Evolutionary conservation across 2,113 vertebrate genomes (phyloP).

Genomic region (Fregetta grallaria): DNA sequence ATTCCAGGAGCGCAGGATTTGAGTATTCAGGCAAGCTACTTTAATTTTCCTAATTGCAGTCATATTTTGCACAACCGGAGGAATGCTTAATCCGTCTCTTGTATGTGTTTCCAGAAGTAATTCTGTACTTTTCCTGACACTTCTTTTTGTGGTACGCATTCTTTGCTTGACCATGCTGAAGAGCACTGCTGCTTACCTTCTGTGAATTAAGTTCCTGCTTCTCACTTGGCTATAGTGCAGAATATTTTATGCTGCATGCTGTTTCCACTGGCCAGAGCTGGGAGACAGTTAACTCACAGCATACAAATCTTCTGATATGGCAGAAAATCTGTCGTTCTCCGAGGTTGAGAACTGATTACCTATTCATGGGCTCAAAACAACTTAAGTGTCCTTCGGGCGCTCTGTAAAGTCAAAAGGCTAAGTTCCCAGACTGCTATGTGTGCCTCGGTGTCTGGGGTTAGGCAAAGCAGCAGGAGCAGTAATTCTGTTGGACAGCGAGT

Average conservation of each 20-base stretch:
- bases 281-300: neutral
- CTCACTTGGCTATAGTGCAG: neutral
- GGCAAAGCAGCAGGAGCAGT: constrained; percentile 6
- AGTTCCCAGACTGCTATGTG: neutral
- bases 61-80: neutral
- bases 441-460: neutral
- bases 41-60: constrained; percentile 31
- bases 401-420: neutral
- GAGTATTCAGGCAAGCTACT: neutral
- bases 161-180: neutral
- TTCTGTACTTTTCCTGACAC: neutral
- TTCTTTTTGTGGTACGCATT: neutral
- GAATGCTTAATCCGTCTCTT: neutral
- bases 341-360: neutral
- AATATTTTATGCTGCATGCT: neutral
- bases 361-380: neutral
- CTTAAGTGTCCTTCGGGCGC: neutral
- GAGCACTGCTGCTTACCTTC: neutral
- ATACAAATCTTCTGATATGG: neutral
- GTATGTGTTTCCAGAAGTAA: neutral
- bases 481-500: neutral
- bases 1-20: neutral
- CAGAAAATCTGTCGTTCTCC: neutral
- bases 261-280: neutral
- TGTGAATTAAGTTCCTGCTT: neutral